Base-by-base conservation (phyloP, 2,797 vertebrate species). In the Tragopan temminckii region DNA sequence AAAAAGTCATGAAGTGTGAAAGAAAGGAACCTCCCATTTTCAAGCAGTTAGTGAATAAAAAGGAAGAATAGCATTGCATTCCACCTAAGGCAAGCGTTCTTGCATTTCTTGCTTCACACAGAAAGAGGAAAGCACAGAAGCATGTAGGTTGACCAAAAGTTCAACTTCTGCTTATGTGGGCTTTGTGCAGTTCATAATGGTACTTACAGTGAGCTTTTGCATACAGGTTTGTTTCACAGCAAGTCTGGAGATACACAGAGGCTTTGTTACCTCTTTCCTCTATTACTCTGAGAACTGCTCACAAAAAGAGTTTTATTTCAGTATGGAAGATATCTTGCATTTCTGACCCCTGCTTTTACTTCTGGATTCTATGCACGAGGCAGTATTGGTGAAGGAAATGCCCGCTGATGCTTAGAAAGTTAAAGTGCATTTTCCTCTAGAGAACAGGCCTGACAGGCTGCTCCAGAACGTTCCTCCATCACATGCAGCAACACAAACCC, bases 21-120 rank as follows among this genome's bases (percentile, higher is more conserved):
- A 57, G 52, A 76, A 88, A 75, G 11, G 42, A 91, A 76, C 38
- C 63, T 79, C 79, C 61, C 35, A 9, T 67, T 84, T 93, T 53
- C 79, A 87, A 91, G 81, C 66, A 85, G 38, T 67, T 13, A 59
- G 53, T 50, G 78, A 92, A 45, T n/a, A 72, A 66, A 80, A 79
- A 91, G 7, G 25, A 57, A 58, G 31, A 79, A 59, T 0, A 29
- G 21, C 16, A 0, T 17, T 13, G 71, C 78, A 70, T 83, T 59
- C 85, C 89, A 77, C 58, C 53, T 40, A 36, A 13, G 69, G 31
- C 70, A 89, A 82, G 69, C 59, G 24, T 16, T 68, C 64, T 18
- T 1, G 0, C 6, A 36, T n/a, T 25, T 93, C 79, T 53, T 21
- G 50, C 61, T 84, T 53, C 70, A 13, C 33, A 1, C 5, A 14